These are phyloP conservation scores for Caenorhabditis panamensis DNA, from an alignment of 2,888 invertebrate species.

Conservation along the genomic window DNA sequence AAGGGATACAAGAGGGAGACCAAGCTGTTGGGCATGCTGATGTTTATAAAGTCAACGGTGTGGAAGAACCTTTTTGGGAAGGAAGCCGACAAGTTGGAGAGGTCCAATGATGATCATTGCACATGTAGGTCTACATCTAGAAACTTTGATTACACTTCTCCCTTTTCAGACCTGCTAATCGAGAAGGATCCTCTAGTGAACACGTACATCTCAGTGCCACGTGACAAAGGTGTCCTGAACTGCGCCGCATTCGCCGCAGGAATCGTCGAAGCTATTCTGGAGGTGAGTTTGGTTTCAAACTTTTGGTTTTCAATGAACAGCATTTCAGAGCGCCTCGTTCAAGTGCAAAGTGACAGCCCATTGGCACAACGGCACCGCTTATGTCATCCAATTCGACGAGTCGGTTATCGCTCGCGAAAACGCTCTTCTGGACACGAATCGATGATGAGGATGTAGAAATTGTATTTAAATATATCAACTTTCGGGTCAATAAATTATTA, in stretches of 20 bases:
- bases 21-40: constrained; percentile 90
- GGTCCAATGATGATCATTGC: constrained; percentile 97
- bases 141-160: too few relatives aligned
- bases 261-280: constrained; percentile 94
- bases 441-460: constrained; percentile 29
- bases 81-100: constrained; percentile 98
- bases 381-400: constrained; percentile 87
- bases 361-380: constrained; percentile 98
- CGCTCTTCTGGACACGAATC: constrained; percentile 58
- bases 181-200: constrained; percentile 98
- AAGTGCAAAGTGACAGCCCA: constrained; percentile 98
- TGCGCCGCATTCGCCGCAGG: constrained; percentile 99
- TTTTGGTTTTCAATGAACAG: neutral
- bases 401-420: constrained; percentile 79
- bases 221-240: constrained; percentile 95
- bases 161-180: constrained; percentile 89
- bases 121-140: constrained; percentile 85
- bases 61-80: constrained; percentile 99
- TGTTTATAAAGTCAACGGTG: constrained; percentile 93
- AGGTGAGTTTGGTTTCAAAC: constrained; percentile 60
- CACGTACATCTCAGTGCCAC: constrained; percentile 96
- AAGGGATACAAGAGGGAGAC: constrained; percentile 91
- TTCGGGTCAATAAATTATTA: neutral
- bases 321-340: constrained; percentile 85
- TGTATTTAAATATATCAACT: neutral